Conservation (phyloP, 2,797 vertebrate genomes). For the Urosaurus nigricauda region DNA sequence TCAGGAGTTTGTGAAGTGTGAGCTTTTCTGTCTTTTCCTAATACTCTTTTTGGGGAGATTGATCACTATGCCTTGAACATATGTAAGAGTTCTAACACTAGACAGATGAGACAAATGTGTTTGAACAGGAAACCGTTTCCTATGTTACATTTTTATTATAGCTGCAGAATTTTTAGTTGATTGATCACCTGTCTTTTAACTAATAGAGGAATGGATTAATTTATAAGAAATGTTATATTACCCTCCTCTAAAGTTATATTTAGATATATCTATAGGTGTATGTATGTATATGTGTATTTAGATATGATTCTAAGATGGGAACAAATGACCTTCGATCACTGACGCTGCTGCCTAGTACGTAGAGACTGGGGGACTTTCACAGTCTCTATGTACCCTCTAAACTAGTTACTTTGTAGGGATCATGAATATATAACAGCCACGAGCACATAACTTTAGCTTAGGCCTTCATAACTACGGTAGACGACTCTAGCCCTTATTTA, state of each 20-base stretch:
- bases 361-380: too few species aligned
- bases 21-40: not conserved
- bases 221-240: slow-evolving; percentile 3
- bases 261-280: too few species aligned
- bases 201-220: not conserved
- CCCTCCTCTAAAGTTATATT: not conserved
- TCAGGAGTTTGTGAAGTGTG: not conserved
- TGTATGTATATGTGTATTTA: too few species aligned
- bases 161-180: not conserved
- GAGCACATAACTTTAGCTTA: too few species aligned
- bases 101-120: not conserved
- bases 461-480: too few species aligned
- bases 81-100: not conserved
- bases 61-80: not conserved
- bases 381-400: too few species aligned
- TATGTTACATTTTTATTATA: not conserved
- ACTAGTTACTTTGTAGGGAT: too few species aligned
- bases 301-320: too few species aligned
- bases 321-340: too few species aligned
- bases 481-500: too few species aligned
- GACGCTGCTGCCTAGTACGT: too few species aligned
- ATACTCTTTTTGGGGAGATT: not conserved
- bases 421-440: too few species aligned
- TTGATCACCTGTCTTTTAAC: not conserved
- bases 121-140: not conserved